Evolutionary conservation across 2,888 invertebrate species (phyloP), one percentile per base, ranked within the genome.

Genomic region (Chesias legatella): DNA sequence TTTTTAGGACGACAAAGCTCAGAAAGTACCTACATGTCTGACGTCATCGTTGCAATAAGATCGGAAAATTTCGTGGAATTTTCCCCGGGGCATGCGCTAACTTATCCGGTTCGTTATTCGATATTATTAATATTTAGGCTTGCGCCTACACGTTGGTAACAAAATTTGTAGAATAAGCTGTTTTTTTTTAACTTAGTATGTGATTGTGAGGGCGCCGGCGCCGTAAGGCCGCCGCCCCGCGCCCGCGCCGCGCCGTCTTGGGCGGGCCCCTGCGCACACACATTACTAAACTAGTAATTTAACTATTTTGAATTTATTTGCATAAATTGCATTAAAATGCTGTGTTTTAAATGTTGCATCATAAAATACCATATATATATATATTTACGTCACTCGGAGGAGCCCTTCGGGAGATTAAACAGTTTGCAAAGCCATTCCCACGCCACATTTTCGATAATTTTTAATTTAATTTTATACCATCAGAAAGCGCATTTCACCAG

Each of bases 11-110:
- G 44, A 38, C 38, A 26, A 37, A 40, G 29, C 31, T 33, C 33
- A 42, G 30, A 33, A 43, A 39, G 42, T 44, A 44, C n/a, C n/a
- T n/a, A n/a, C 43, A 48, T 46, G 38, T 30, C 33, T 38, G 44
- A 48, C 51, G 51, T 47, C 48, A 53, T 36, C 39, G 8, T 38
- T 23, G 35, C 62, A 57, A 56, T 47, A 66, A 59, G 58, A 65
- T 60, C 67, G 86, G 83, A 85, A 84, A 84, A 79, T 67, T 84
- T 85, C 67, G 58, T 64, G 51, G 60, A 85, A 83, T 86, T 86
- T 84, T 86, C 84, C 75, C 57, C 46, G 50, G 53, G 51, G 58
- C 49, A 58, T 53, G 58, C 46, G 61, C 24, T 7, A 27, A 46
- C 44, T 56, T 72, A 65, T 65, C 17, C 8, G 8, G 7, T 11